phyloP scores from a whole-genome alignment of 2,888 invertebrate species.

The Ectemnius lituratus region DNA sequence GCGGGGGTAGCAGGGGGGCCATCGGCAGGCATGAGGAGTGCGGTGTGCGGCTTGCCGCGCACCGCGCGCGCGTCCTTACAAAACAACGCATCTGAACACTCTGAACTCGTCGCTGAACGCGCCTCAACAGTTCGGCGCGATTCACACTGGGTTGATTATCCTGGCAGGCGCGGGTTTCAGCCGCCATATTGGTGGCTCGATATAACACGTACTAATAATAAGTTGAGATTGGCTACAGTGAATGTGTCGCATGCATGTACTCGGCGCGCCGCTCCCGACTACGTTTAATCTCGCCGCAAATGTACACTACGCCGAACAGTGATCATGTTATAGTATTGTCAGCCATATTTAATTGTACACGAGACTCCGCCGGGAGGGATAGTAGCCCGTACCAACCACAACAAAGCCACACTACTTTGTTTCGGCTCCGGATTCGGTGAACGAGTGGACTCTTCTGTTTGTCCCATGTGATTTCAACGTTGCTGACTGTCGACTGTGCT shows the following conservation, averaged over 20 bases:
- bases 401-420: not conserved
- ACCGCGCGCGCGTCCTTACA: constrained; percentile 62
- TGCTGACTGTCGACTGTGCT: not conserved
- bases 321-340: constrained; percentile 51
- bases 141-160: constrained; percentile 64
- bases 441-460: not conserved
- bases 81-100: constrained; percentile 69
- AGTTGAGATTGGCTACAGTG: constrained; percentile 58
- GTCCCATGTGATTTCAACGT: not conserved
- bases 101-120: constrained; percentile 69
- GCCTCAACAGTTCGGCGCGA: constrained; percentile 67
- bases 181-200: constrained; percentile 64
- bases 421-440: not conserved
- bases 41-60: constrained; percentile 64
- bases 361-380: constrained; percentile 26
- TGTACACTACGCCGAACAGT: constrained; percentile 44
- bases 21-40: constrained; percentile 42
- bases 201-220: constrained; percentile 63
- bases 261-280: constrained; percentile 49
- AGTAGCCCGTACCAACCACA: constrained; percentile 16
- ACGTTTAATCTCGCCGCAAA: constrained; percentile 45
- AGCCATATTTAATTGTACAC: constrained; percentile 45
- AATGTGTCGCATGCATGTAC: constrained; percentile 27
- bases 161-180: constrained; percentile 59
- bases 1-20: constrained; percentile 34